Evolutionary conservation across 2,888 invertebrate species (phyloP).

Genomic region (Pandemis corylana): DNA sequence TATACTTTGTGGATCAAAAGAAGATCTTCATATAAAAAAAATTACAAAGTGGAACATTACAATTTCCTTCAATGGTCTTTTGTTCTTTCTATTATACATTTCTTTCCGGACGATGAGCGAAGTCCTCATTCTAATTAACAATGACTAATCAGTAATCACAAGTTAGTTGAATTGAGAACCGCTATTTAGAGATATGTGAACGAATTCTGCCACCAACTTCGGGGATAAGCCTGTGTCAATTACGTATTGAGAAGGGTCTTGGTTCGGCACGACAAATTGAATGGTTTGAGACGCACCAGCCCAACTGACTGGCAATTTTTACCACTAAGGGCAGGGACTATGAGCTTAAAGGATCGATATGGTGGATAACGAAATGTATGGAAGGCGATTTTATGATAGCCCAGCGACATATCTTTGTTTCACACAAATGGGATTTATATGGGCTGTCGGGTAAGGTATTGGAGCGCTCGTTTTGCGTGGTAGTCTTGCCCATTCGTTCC

Average conservation of each 20-base stretch:
- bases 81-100: background rate
- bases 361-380: slow-evolving; percentile 39
- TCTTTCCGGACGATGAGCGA: too few relatives aligned
- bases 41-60: too few relatives aligned
- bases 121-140: slow-evolving; percentile 30
- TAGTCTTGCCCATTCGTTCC: background rate
- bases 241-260: slow-evolving; percentile 80
- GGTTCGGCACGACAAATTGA: slow-evolving; percentile 74
- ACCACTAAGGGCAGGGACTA: slow-evolving; percentile 68
- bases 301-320: slow-evolving; percentile 75
- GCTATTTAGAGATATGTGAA: slow-evolving; percentile 59
- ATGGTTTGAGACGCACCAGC: slow-evolving; percentile 67
- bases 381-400: slow-evolving; percentile 36
- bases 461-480: slow-evolving; percentile 24
- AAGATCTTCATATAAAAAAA: too few relatives aligned
- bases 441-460: background rate
- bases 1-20: too few relatives aligned
- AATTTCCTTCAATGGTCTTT: background rate
- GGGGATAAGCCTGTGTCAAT: slow-evolving; percentile 81
- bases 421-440: slow-evolving; percentile 32
- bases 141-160: slow-evolving; percentile 41
- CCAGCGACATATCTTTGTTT: slow-evolving; percentile 38
- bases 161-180: slow-evolving; percentile 46
- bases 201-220: slow-evolving; percentile 77
- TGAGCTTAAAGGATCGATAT: slow-evolving; percentile 55